phyloP scores from a whole-genome alignment of 2,113 vertebrate species.

The Chrysochloris asiatica region DNA sequence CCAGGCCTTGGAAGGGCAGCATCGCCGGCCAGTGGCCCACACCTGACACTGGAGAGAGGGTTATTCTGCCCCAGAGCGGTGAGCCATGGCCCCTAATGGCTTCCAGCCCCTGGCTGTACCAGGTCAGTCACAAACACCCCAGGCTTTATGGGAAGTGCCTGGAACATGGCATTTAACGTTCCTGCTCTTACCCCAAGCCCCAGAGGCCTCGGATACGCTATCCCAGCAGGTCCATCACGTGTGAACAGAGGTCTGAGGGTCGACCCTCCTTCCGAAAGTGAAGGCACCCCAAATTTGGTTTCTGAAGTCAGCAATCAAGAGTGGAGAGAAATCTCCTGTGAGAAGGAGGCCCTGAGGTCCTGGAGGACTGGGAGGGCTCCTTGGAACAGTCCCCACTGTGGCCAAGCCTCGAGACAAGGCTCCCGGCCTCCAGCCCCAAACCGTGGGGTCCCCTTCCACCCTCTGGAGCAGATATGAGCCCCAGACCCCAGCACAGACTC shows the following conservation, averaged over 20 bases:
- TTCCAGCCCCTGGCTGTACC: background rate
- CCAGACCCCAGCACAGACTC: background rate
- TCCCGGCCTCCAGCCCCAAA: background rate
- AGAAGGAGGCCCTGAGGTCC: background rate
- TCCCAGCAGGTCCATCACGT: background rate
- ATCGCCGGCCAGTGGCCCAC: rapidly evolving
- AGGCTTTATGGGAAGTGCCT: too few relatives aligned
- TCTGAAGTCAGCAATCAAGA: too few relatives aligned
- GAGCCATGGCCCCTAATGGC: rapidly evolving
- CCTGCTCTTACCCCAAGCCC: background rate
- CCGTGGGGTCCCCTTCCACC: rapidly evolving
- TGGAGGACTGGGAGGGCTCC: background rate
- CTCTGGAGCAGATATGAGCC: background rate
- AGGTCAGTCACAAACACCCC: background rate
- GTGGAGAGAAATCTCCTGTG: background rate
- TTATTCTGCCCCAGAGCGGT: background rate
- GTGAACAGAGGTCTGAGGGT: background rate
- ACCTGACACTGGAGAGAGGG: background rate
- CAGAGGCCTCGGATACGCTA: background rate
- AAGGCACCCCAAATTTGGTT: background rate
- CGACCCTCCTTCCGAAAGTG: rapidly evolving
- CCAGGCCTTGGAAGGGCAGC: rapidly evolving
- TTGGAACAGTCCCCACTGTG: too few relatives aligned
- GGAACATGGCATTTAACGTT: background rate
- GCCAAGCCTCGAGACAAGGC: background rate